These are phyloP conservation scores for Sebastes paucispinis DNA, from an alignment of 2,797 vertebrate genomes.

Conservation along the genomic window DNA sequence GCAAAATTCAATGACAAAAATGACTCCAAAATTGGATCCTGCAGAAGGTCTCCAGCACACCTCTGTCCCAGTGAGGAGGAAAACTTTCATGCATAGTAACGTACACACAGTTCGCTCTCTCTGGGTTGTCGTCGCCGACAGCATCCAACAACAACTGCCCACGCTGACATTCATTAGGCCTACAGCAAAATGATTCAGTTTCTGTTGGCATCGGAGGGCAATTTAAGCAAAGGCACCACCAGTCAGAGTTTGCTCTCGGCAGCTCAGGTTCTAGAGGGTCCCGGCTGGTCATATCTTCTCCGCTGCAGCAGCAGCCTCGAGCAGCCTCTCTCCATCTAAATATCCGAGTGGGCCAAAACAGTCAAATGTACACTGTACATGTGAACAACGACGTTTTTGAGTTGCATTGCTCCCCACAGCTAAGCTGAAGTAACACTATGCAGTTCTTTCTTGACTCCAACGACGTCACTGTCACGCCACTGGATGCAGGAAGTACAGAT, in stretches of 20 bases:
- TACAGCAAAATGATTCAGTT: neutral
- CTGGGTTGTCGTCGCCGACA: neutral
- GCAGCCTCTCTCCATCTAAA: accelerated
- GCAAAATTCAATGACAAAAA: too few relatives aligned
- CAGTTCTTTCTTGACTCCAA: too few relatives aligned
- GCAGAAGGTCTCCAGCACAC: too few relatives aligned
- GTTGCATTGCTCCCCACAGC: neutral
- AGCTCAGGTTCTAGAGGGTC: neutral
- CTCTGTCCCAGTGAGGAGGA: too few relatives aligned
- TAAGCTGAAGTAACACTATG: too few relatives aligned
- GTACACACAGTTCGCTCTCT: neutral
- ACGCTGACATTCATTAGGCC: neutral
- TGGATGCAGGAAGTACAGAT: too few relatives aligned
- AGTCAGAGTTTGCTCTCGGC: neutral
- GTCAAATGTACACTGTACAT: neutral
- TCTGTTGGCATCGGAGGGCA: neutral
- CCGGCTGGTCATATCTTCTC: too few relatives aligned
- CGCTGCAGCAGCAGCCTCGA: too few relatives aligned
- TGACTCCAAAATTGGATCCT: too few relatives aligned
- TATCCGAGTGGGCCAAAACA: neutral
- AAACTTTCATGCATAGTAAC: too few relatives aligned
- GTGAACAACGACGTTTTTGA: neutral
- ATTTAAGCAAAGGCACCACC: neutral
- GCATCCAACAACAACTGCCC: neutral
- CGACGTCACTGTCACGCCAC: too few relatives aligned